Conservation (phyloP, 2,888 invertebrate genomes). For the Morpho achilles region DNA sequence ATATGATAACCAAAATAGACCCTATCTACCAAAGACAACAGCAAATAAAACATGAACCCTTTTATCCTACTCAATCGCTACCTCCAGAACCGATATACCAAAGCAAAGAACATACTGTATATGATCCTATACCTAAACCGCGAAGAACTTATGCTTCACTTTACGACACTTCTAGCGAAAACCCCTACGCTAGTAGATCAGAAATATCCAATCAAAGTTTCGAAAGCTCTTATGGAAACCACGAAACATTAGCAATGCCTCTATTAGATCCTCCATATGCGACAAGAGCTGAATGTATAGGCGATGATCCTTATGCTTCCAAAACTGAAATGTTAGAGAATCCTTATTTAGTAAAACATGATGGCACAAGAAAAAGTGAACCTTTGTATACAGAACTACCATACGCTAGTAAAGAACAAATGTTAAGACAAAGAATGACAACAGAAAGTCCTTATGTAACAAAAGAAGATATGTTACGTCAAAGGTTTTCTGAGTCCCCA, state of each 20-base stretch:
- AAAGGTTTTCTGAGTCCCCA: slow-evolving; percentile 72
- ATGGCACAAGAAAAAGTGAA: slow-evolving; percentile 53
- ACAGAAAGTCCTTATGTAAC: slow-evolving; percentile 67
- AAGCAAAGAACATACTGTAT: slow-evolving; percentile 72
- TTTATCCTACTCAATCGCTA: slow-evolving; percentile 72
- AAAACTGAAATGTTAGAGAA: slow-evolving; percentile 38
- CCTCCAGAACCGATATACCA: slow-evolving; percentile 76
- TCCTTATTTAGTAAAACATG: slow-evolving; percentile 37
- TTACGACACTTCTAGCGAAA: slow-evolving; percentile 69
- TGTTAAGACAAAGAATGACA: slow-evolving; percentile 57
- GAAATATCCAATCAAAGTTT: slow-evolving; percentile 67
- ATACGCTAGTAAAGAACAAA: slow-evolving; percentile 71
- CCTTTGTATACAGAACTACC: slow-evolving; percentile 62
- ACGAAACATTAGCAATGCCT: slow-evolving; percentile 61
- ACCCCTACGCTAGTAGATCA: slow-evolving; percentile 62
- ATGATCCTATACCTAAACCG: slow-evolving; percentile 75
- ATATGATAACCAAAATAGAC: slow-evolving; percentile 78
- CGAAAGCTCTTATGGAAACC: slow-evolving; percentile 67
- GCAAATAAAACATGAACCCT: slow-evolving; percentile 71
- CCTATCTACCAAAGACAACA: slow-evolving; percentile 77
- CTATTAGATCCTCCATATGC: slow-evolving; percentile 59
- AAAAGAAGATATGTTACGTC: slow-evolving; percentile 74
- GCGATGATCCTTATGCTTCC: slow-evolving; percentile 39
- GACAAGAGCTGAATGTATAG: slow-evolving; percentile 44
- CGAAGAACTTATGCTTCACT: slow-evolving; percentile 70